Evolutionary conservation across 2,888 invertebrate genomes (phyloP), one percentile per base, ranked within the genome.

Genomic region (Acanthosepion pharaonis): DNA sequence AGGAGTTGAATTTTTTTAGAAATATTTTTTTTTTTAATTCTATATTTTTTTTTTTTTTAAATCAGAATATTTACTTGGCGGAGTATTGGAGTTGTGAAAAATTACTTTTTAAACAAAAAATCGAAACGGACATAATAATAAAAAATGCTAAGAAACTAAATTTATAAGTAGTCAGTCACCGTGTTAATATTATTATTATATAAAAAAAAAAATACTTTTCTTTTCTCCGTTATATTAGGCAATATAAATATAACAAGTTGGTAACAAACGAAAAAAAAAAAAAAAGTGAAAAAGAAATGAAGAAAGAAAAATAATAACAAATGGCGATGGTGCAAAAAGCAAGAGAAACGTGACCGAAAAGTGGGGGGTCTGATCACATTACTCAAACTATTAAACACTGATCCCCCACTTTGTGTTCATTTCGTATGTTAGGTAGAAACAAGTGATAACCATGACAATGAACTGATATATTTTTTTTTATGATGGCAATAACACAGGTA

Each of bases 401-500:
- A 78, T 15, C 78, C 78, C 78, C 78, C 78, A 78, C 78, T 78
- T 78, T 78, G 20, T 78, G n/a, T 78, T 78, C 78, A 33, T 78
- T n/a, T 15, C n/a, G 78, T 78, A 78, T 11, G 33, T 15, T n/a
- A 15, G 78, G 78, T 2, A 33, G 78, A 15, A 33, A 33, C 23
- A 33, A 15, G n/a, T 78, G 4, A 78, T 78, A 78, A 78, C 78
- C 78, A 78, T 78, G 78, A 78, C 78, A 78, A 78, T n/a, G 33
- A 15, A 78, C n/a, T n/a, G 78, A 78, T 78, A n/a, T 33, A 33
- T 33, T 33, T n/a, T n/a, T n/a, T 25, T 78, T n/a, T 78, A 78
- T n/a, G 78, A 78, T 78, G 78, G n/a, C 78, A 78, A 78, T 78
- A 78, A 78, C 25, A 64, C n/a, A 78, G 78, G 78, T 78, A 33